phyloP scores from a whole-genome alignment of 2,113 vertebrate species.

The Leptosomus discolor region DNA sequence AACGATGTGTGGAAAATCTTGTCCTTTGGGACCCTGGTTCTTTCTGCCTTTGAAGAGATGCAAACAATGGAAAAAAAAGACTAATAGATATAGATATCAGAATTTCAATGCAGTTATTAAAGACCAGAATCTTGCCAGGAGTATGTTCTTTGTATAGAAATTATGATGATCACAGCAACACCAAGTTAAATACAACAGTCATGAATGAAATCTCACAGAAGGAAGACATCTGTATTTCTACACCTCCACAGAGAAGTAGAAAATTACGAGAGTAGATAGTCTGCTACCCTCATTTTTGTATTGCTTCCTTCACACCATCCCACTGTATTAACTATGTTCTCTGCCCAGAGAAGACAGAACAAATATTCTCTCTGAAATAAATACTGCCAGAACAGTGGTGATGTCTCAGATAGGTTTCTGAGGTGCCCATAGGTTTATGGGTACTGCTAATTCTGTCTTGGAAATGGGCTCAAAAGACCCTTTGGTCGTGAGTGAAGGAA shows the following conservation, averaged over 20 bases:
- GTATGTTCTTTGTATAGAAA: not conserved
- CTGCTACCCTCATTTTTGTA: not conserved
- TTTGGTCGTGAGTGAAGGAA: not conserved
- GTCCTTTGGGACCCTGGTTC: not conserved
- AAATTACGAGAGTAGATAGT: not conserved
- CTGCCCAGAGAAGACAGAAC: not conserved
- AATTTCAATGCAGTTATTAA: not conserved
- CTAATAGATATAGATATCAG: not conserved
- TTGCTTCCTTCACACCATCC: not conserved
- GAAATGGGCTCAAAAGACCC: not conserved
- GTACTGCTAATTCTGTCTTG: not conserved
- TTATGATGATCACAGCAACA: not conserved
- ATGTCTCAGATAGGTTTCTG: not conserved
- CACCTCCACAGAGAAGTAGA: not conserved
- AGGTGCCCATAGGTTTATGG: not conserved
- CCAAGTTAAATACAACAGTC: not conserved
- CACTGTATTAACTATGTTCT: not conserved
- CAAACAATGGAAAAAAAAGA: conserved; percentile 3
- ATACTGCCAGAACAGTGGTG: not conserved
- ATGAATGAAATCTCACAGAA: not conserved
- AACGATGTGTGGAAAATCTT: not conserved
- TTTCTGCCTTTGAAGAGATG: not conserved
- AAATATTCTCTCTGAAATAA: not conserved
- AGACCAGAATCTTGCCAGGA: not conserved
- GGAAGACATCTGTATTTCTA: not conserved